Evolutionary conservation across 2,888 invertebrate species (phyloP).

Genomic region (Drosophila demipolita): DNA sequence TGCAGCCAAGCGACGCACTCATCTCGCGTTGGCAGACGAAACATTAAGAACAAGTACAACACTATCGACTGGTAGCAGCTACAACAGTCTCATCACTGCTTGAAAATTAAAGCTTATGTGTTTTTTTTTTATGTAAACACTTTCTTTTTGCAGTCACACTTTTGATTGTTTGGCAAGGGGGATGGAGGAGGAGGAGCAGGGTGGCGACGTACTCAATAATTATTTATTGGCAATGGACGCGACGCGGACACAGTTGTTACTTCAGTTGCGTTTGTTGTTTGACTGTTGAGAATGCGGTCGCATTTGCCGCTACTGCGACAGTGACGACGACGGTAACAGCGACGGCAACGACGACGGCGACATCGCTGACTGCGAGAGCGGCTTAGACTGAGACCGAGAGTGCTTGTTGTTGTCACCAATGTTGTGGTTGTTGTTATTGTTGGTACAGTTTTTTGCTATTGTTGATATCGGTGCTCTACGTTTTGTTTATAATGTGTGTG

Average conservation of each 20-base stretch:
- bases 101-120: constrained; percentile 21
- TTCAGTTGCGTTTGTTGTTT: constrained; percentile 77
- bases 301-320: constrained; percentile 52
- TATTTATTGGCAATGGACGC: constrained; percentile 33
- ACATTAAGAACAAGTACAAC: constrained; percentile 55
- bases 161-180: constrained; percentile 1
- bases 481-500: constrained; percentile 64
- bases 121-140: constrained; percentile 32
- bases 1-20: constrained; percentile 77
- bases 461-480: constrained; percentile 27
- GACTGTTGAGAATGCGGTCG: constrained; percentile 71
- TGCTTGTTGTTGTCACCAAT: constrained; percentile 68
- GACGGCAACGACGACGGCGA: constrained; percentile 21
- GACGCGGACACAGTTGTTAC: constrained; percentile 68
- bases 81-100: constrained; percentile 59
- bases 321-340: constrained; percentile 6
- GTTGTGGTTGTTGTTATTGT: constrained; percentile 36
- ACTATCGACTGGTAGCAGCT: constrained; percentile 21
- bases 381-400: constrained; percentile 54
- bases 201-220: constrained; percentile 18
- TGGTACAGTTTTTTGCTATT: constrained; percentile 37
- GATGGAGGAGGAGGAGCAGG: not conserved
- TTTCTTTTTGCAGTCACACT: constrained; percentile 36
- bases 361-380: constrained; percentile 50
- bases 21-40: constrained; percentile 56